These are phyloP conservation scores for Sphaerophoria taeniata DNA, from an alignment of 2,888 invertebrate genomes.

Conservation along the genomic window DNA sequence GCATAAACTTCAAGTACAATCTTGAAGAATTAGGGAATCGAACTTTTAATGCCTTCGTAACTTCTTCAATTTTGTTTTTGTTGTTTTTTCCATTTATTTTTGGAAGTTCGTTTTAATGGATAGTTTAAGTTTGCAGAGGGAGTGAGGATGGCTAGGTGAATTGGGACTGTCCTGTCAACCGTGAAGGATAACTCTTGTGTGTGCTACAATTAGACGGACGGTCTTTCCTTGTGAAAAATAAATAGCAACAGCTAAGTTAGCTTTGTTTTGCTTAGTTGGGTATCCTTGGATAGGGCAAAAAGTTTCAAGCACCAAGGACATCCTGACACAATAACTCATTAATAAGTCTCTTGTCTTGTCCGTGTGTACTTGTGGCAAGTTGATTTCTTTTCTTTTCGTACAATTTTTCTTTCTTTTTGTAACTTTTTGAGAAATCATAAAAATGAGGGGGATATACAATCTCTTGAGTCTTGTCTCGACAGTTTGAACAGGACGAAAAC, in stretches of 20 bases:
- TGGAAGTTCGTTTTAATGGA: slow-evolving; percentile 72
- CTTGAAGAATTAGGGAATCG: slow-evolving; percentile 73
- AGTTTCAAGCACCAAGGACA: slow-evolving; percentile 29
- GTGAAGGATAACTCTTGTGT: slow-evolving; percentile 49
- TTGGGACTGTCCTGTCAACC: slow-evolving; percentile 34
- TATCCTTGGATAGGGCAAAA: neutral
- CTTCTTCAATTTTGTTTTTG: slow-evolving; percentile 70
- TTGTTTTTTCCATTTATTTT: slow-evolving; percentile 41
- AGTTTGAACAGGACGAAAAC: neutral
- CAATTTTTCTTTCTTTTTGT: neutral
- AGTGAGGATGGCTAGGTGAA: slow-evolving; percentile 41
- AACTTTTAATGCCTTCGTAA: slow-evolving; percentile 70
- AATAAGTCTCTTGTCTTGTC: slow-evolving; percentile 32
- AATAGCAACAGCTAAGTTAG: slow-evolving; percentile 26
- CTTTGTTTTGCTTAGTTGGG: neutral
- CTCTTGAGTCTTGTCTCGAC: neutral
- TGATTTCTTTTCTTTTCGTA: slow-evolving; percentile 18
- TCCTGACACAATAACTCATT: slow-evolving; percentile 63
- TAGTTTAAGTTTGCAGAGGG: slow-evolving; percentile 33
- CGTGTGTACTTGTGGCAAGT: slow-evolving; percentile 23
- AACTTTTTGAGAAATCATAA: neutral
- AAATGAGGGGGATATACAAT: neutral
- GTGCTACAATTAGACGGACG: slow-evolving; percentile 54
- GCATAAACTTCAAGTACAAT: slow-evolving; percentile 68
- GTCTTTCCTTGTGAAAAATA: slow-evolving; percentile 27